Percentiles rank a stretch among this genome's conserved stretches.
Evolutionary conservation across 1,140 invertebrate species (phyloP).

Genomic region (Frieseomelitta varia): DNA sequence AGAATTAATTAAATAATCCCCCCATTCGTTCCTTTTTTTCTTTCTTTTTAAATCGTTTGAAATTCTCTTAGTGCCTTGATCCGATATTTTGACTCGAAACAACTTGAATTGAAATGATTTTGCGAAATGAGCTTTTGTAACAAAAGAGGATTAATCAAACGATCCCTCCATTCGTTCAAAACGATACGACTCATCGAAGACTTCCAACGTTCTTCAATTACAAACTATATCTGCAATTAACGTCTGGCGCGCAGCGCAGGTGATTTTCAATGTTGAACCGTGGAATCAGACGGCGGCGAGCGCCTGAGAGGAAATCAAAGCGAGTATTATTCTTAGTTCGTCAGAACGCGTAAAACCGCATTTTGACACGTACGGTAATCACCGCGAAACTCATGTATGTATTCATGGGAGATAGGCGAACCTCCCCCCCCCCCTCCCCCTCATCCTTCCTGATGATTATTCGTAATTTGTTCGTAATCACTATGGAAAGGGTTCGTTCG

Average conservation of each 20-base stretch:
- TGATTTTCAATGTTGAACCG: neutral
- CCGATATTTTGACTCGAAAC: no score
- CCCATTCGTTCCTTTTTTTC: no score
- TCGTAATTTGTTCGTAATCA: constrained; percentile 72
- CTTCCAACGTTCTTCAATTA: neutral
- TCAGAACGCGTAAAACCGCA: constrained; percentile 54
- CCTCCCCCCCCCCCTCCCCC: constrained; percentile 67
- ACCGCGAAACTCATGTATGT: constrained; percentile 70
- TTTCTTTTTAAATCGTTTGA: no score
- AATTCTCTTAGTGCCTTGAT: no score
- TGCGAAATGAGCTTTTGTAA: no score
- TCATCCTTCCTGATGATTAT: constrained; percentile 71
- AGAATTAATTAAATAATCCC: no score
- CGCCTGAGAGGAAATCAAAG: neutral
- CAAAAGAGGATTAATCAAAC: no score
- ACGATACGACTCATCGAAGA: neutral
- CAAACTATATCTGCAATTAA: neutral
- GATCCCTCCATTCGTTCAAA: neutral
- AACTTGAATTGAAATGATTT: no score
- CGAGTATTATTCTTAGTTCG: neutral
- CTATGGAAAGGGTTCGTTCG: constrained; percentile 65
- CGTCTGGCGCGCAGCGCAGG: neutral
- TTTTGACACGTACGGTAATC: constrained; percentile 73
- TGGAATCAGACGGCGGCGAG: neutral
- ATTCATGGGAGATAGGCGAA: constrained; percentile 71